Base-by-base conservation (phyloP, 2,797 vertebrate species). In the Schizopygopsis malacanthus region DNA sequence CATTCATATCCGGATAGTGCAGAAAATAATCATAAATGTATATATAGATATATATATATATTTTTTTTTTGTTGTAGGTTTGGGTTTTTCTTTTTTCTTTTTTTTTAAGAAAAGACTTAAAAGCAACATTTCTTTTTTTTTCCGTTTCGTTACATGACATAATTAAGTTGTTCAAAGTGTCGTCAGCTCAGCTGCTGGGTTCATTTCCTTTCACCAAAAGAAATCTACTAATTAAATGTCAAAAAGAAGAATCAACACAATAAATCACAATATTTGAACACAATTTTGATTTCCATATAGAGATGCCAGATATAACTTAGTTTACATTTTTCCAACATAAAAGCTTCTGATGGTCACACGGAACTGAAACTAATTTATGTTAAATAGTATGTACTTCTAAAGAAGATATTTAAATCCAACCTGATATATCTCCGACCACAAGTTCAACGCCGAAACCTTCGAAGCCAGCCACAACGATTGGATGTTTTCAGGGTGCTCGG, bases 1-100 rank as follows among this genome's bases (percentile, higher is more conserved):
- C 93, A 95, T 97, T 97, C 95, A 96, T 95, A 96, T 96, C 96
- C 95, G 96, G 94, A 94, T 95, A 97, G 96, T 96, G 96, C 96
- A 97, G 95, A 96, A 95, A 95, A 96, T 93, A 92, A 95, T 93
- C 81, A 81, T 93, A 91, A 89, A 79, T 89, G 50, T 54, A 28
- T 75, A 52, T 75, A 71, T 71, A 71, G 33, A 41, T 70, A 71
- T 71, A 71, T 71, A 6, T 16, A 1, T n/a, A n/a, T n/a, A 4
- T 37, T 1, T 41, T 77, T 69, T 25, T 15, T 50, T 33, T 72
- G 41, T 86, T 47, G 12, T 69, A 25, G 87, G 54, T 83, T 86
- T 11, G 33, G 28, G 13, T 93, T 79, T 85, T 82, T 25, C 87
- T 75, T 71, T 84, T 59, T 37, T 65, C 90, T 92, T 90, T 91